Conservation (phyloP, 2,113 vertebrate genomes). For the Corythaeola cristata region DNA sequence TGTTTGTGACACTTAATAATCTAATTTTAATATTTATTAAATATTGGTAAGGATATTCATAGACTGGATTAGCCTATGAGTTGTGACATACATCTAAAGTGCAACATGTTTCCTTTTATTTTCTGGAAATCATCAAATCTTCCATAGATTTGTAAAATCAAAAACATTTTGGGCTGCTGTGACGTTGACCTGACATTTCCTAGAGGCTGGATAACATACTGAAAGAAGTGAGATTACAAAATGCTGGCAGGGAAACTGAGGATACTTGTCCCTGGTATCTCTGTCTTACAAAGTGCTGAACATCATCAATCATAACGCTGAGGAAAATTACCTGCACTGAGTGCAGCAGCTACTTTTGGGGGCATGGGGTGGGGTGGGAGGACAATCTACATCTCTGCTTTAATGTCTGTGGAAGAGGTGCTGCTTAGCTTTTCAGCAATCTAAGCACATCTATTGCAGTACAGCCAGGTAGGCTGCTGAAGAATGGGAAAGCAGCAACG, state of each 20-base stretch:
- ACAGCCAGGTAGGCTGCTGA: not conserved
- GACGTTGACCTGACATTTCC: not conserved
- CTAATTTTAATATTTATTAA: not conserved
- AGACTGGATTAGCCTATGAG: not conserved
- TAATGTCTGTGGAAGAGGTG: not conserved
- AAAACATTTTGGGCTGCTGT: not conserved
- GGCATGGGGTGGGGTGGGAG: rapidly evolving
- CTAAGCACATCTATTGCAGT: not conserved
- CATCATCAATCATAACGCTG: not conserved
- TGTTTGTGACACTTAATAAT: not conserved
- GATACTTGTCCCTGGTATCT: not conserved
- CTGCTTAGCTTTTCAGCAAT: not conserved
- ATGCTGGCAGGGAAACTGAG: not conserved
- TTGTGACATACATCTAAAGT: not conserved
- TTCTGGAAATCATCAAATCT: not conserved
- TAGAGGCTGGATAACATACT: not conserved
- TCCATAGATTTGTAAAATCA: not conserved
- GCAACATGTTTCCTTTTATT: not conserved
- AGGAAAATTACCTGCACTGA: not conserved
- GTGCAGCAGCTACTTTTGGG: not conserved
- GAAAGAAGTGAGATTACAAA: not conserved
- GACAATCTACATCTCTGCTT: not conserved
- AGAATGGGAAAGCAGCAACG: not conserved
- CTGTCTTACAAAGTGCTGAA: not conserved
- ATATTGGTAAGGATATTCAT: not conserved